A percentile compares a stretch with the other conserved stretches of the same genome.
Conservation (phyloP, 1,140 invertebrate genomes). For the Luehdorfia chinensis region DNA sequence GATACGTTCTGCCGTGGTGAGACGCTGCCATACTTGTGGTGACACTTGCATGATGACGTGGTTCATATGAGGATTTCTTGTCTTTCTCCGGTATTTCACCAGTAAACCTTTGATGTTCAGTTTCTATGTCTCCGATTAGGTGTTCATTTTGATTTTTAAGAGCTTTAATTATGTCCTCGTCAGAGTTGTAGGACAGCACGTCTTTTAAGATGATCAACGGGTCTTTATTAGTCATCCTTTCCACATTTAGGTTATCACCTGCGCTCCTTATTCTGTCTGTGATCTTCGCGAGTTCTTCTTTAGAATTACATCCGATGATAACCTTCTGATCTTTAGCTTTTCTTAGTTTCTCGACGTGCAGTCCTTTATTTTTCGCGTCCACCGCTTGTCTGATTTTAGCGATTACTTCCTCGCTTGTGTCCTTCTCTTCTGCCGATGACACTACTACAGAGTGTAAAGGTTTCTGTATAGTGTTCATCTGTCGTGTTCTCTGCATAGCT, state of each 20-base stretch:
- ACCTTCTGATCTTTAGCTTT: constrained; percentile 7
- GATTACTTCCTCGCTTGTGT: background rate
- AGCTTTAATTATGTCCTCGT: too few relatives aligned
- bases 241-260: background rate
- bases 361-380: constrained; percentile 1
- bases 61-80: too few relatives aligned
- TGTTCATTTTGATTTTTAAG: background rate
- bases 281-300: too few relatives aligned
- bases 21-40: too few relatives aligned
- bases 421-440: background rate
- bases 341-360: background rate
- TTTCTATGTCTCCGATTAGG: background rate
- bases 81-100: background rate
- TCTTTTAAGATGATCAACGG: background rate
- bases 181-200: background rate
- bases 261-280: background rate
- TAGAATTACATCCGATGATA: background rate
- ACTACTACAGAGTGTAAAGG: constrained; percentile 4
- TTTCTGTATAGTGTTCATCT: too few relatives aligned
- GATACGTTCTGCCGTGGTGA: background rate
- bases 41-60: too few relatives aligned
- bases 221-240: background rate
- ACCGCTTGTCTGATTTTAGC: background rate
- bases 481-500: too few relatives aligned
- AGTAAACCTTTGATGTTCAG: background rate